Evolutionary conservation across 2,113 vertebrate genomes (phyloP).

Genomic region (Bufo gargarizans): DNA sequence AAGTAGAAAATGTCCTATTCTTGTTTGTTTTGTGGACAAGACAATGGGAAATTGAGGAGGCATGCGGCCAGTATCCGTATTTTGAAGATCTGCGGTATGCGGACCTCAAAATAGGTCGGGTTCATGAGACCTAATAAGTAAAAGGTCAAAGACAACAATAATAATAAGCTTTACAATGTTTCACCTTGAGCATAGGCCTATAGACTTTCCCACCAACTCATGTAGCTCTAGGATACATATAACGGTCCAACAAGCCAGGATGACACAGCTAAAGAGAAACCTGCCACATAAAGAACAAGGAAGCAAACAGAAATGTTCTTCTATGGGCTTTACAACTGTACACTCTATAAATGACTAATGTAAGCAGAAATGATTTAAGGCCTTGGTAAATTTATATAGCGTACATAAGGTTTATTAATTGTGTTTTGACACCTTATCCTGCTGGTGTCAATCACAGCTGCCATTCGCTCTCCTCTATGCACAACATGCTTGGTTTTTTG

Average conservation of each 20-base stretch:
- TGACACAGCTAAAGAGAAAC: not conserved
- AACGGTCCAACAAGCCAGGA: not conserved
- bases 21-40: too few relatives aligned
- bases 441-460: not conserved
- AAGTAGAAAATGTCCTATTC: too few relatives aligned
- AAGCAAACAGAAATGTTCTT: not conserved
- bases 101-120: too few relatives aligned
- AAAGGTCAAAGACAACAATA: not conserved
- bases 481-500: not conserved
- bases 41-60: too few relatives aligned
- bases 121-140: too few relatives aligned
- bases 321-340: not conserved
- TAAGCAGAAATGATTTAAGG: not conserved
- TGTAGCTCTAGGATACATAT: not conserved
- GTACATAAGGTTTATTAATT: conserved; percentile 4
- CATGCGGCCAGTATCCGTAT: too few relatives aligned
- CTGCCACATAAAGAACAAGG: not conserved
- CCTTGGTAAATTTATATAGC: not conserved
- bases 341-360: not conserved
- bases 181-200: not conserved
- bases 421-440: conserved; percentile 20
- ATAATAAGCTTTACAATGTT: not conserved
- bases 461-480: not conserved
- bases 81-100: too few relatives aligned
- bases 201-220: not conserved